Evolutionary conservation across 2,113 vertebrate genomes (phyloP).

Genomic region (Dissostichus mawsoni): DNA sequence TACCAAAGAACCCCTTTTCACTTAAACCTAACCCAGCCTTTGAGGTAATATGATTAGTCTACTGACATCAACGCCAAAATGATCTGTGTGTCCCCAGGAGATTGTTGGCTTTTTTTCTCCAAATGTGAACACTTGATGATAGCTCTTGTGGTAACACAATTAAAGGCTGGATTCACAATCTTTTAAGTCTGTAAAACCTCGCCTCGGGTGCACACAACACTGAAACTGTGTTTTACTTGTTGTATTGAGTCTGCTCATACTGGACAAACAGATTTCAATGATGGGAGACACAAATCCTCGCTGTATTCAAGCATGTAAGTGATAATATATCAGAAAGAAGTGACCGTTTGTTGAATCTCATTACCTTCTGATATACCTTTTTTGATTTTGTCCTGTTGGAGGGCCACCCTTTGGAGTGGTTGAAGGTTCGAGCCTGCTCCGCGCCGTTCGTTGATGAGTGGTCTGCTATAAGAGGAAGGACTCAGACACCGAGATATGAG

Average conservation of each 20-base stretch:
- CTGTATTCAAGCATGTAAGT: neutral
- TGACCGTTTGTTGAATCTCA: neutral
- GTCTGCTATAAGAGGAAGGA: no score
- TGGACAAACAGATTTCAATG: neutral
- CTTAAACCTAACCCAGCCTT: neutral
- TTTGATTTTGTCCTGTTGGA: neutral
- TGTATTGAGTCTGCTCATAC: neutral
- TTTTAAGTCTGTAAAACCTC: neutral
- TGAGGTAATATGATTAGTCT: neutral
- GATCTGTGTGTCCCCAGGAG: neutral
- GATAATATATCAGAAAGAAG: no score
- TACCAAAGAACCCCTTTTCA: neutral
- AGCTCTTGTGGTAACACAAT: neutral
- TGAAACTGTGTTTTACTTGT: neutral
- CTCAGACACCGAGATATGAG: no score
- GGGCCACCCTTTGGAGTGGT: no score
- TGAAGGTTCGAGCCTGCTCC: no score
- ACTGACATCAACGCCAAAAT: slow-evolving; percentile 6
- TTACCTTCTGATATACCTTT: neutral
- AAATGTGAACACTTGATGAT: neutral
- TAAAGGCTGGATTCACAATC: neutral
- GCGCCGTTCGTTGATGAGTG: no score
- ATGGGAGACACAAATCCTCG: neutral
- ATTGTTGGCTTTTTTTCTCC: neutral
- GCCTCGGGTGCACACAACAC: neutral